Conservation (phyloP, 2,888 invertebrate genomes). For the Brenthis ino region DNA sequence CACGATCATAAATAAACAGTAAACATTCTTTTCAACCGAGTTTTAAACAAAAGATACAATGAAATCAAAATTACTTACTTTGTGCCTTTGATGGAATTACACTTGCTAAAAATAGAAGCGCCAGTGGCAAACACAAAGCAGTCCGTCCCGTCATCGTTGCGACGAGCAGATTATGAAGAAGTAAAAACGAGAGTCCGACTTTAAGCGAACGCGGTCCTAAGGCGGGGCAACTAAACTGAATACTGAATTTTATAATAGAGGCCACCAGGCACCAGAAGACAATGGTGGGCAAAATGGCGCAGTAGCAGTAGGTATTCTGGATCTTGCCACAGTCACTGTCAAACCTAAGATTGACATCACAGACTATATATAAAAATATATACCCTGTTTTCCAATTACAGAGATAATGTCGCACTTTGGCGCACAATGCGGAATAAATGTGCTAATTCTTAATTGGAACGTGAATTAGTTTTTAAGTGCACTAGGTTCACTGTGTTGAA, state of each 20-base stretch:
- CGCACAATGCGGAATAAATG: too few species aligned
- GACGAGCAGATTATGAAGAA: not conserved
- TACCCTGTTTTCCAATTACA: too few species aligned
- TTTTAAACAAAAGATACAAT: constrained; percentile 20
- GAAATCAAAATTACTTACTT: constrained; percentile 55
- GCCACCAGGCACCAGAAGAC: constrained; percentile 10
- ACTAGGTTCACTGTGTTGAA: too few species aligned
- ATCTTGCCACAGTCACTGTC: constrained; percentile 19
- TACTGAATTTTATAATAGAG: not conserved
- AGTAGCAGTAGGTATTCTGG: constrained; percentile 7
- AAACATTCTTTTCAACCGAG: constrained; percentile 14
- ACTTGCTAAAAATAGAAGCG: constrained; percentile 64
- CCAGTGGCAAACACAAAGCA: constrained; percentile 47
- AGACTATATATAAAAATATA: not conserved
- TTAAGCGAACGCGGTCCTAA: not conserved
- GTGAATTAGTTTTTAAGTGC: too few species aligned
- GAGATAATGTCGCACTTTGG: too few species aligned
- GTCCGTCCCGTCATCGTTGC: constrained; percentile 42
- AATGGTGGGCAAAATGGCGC: constrained; percentile 30
- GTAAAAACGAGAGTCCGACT: not conserved
- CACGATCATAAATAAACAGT: constrained; percentile 19
- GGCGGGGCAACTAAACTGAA: not conserved
- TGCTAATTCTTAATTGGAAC: too few species aligned
- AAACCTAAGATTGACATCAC: constrained; percentile 4
- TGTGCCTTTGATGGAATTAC: constrained; percentile 60